Base-by-base conservation (phyloP, 1,140 invertebrate species). In the Stenopsyche tienmushanensis region DNA sequence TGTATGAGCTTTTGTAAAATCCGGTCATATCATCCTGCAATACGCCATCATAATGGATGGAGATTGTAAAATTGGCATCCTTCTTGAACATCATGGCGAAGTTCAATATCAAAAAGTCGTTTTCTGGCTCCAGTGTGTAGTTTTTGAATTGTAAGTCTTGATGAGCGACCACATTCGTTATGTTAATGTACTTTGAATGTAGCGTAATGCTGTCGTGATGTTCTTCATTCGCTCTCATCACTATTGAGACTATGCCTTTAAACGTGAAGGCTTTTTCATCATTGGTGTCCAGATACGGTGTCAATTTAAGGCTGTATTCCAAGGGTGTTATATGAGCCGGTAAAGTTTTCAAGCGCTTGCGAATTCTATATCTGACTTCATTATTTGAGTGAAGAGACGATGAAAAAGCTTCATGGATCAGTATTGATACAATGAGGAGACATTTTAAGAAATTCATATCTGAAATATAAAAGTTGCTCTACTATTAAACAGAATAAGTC, bases 1-100 rank as follows among this genome's bases (percentile, higher is more conserved):
- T 68, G 64, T 85, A 85, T 65, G 74, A 81, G 72, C 82, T 84
- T 39, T 80, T 77, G 65, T 84, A 87, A 52, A 87, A 81, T 3
- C 85, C 85, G 57, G 77, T 77, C 73, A 84, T 74, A 45, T 82
- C 82, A 1, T 77, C 74, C 26, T 78, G 76, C 7, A 86, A 72
- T 34, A 74, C 70, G 0, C 84, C 84, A 9, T 39, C 76, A 47
- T 78, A 84, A 1, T 67, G 72, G 0, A 78, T 69, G 5, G 10
- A 70, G 0, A 79, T 58, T 1, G 71, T 66, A 49, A 78, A 79
- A 23, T 75, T 66, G 39, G 64, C 62, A 3, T 62, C 57, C 0
- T 72, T 0, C 45, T 54, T 25, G 20, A 80, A 67, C 23, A 49
- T 1, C 47, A 64, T 41, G 1, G 26, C 64, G 3, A 72, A 73